phyloP scores from a whole-genome alignment of 2,797 vertebrate genomes.

The Alcedo atthis region DNA sequence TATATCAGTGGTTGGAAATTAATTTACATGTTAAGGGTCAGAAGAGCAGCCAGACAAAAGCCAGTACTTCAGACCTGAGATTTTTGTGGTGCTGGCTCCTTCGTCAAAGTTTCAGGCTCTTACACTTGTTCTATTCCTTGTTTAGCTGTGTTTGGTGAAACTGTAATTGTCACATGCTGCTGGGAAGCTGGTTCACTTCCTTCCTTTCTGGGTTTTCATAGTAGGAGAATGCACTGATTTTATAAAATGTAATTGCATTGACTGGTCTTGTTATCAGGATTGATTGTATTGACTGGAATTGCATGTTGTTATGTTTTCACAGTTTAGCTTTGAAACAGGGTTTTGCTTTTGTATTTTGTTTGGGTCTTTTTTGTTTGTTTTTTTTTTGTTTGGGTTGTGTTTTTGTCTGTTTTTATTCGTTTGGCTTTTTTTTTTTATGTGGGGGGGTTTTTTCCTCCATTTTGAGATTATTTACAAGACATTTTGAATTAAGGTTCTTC shows the following conservation, averaged over 20 bases:
- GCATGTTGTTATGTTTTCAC: slow-evolving; percentile 59
- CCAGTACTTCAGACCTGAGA: neutral
- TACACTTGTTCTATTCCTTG: neutral
- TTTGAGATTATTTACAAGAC: neutral
- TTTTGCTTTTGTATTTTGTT: neutral
- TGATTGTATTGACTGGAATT: slow-evolving; percentile 66
- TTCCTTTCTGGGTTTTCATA: slow-evolving; percentile 28
- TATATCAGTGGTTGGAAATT: neutral
- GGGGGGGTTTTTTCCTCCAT: neutral
- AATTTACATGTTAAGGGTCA: neutral
- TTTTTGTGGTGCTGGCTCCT: neutral
- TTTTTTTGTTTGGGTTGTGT: neutral
- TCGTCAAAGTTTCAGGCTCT: neutral
- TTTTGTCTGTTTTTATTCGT: neutral
- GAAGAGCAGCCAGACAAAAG: neutral
- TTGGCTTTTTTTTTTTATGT: neutral
- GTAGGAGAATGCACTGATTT: slow-evolving; percentile 58
- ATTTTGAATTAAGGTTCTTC: neutral
- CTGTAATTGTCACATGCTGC: slow-evolving; percentile 1
- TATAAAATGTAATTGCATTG: slow-evolving; percentile 69
- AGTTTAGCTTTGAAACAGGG: slow-evolving; percentile 3
- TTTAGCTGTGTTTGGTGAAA: slow-evolving; percentile 2
- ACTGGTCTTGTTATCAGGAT: slow-evolving; percentile 64
- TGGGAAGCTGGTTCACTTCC: slow-evolving; percentile 22
- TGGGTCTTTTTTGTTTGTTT: neutral